Base-by-base conservation (phyloP, 2,888 invertebrate genomes). In the Platycheirus albimanus region DNA sequence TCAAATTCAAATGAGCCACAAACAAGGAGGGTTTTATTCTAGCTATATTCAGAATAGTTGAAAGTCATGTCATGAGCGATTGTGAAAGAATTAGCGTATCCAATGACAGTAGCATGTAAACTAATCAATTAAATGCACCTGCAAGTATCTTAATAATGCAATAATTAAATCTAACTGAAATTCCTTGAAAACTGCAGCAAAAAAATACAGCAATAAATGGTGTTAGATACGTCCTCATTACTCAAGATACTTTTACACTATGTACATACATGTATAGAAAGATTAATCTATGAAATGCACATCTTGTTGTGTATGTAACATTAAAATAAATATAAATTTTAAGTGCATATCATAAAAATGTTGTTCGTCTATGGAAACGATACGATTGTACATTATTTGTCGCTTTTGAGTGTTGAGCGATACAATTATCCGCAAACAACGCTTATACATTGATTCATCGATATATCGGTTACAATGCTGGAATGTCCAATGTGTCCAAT, bases 21-120 rank as follows among this genome's bases (percentile, higher is more conserved):
- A n/a, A n/a, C n/a, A 24, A 77, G 81, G 81, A 56, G 78, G 77
- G 67, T 58, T 76, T n/a, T n/a, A n/a, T n/a, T n/a, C n/a, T n/a
- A n/a, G n/a, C n/a, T n/a, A n/a, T n/a, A n/a, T n/a, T 41, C 47
- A 13, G 17, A 36, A 51, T 11, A 41, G 6, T 20, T 15, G 24
- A 36, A 11, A n/a, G n/a, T 64, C 15, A 20, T 45, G 51, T 56
- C 13, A n/a, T 10, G 6, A n/a, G n/a, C 1, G n/a, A 30, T 43
- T 36, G 15, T 33, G 30, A 8, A 33, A 33, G 30, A 33, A 69
- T 72, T 66, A 66, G 72, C 66, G 30, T 78, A 63, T 19, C 3
- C 3, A 19, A 19, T 66, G 11, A 17, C 43, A 38, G 11, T 20
- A 30, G n/a, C n/a, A n/a, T n/a, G n/a, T n/a, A n/a, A n/a, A n/a